phyloP scores from a whole-genome alignment of 2,113 vertebrate genomes.

The Rhinichthys klamathensis region DNA sequence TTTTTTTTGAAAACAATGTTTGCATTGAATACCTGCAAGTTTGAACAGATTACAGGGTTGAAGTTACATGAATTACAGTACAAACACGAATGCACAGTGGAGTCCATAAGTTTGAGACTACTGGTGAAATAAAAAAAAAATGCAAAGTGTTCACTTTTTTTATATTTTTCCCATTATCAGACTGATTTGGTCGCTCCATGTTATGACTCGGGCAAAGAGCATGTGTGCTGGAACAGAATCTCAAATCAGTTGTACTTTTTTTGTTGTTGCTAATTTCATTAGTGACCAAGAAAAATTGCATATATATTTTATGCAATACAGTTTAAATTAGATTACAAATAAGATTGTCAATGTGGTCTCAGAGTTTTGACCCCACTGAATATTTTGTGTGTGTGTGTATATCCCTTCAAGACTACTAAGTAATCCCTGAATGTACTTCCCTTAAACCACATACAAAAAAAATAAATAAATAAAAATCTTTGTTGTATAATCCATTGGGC shows the following conservation, averaged over 20 bases:
- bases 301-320: not conserved
- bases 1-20: not conserved
- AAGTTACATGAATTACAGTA: not conserved
- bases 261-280: not conserved
- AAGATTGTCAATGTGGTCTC: not conserved
- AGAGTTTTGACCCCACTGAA: not conserved
- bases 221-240: not conserved
- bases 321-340: not conserved
- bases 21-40: not conserved
- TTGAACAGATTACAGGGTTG: not conserved
- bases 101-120: not conserved
- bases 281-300: not conserved
- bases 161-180: not conserved
- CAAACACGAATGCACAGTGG: not conserved
- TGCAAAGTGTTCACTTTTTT: not conserved
- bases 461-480: no score
- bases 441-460: not conserved
- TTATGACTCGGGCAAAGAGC: not conserved
- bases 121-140: not conserved
- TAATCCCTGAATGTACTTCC: not conserved
- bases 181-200: not conserved
- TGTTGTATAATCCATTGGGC: not conserved
- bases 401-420: not conserved
- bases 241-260: no score
- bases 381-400: no score